phyloP scores from a whole-genome alignment of 2,888 invertebrate genomes.

The Hipparchia sbordonii region DNA sequence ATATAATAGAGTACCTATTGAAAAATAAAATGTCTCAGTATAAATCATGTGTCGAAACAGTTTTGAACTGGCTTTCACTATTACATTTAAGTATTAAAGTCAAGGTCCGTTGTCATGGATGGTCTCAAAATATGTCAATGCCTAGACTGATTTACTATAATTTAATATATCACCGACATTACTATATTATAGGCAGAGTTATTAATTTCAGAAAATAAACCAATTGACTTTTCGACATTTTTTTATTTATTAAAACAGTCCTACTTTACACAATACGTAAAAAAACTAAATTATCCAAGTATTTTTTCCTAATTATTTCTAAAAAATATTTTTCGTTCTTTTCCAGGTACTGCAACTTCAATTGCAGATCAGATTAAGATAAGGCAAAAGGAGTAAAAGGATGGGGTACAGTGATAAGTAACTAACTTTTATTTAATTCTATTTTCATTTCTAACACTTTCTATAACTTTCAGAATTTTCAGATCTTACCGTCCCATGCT shows the following conservation, averaged over 20 bases:
- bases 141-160: background rate
- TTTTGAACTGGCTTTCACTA: too few species aligned
- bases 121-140: too few species aligned
- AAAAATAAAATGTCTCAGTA: too few species aligned
- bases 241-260: too few species aligned
- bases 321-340: background rate
- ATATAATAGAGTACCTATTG: too few species aligned
- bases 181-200: background rate
- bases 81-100: too few species aligned
- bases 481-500: background rate
- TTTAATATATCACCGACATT: background rate
- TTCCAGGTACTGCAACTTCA: conserved; percentile 19
- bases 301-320: background rate
- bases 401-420: conserved; percentile 23
- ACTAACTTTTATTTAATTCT: background rate
- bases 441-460: background rate
- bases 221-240: too few species aligned
- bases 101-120: too few species aligned
- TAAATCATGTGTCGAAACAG: too few species aligned
- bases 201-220: too few species aligned
- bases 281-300: background rate
- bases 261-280: too few species aligned
- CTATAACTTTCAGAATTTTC: background rate
- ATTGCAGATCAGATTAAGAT: conserved; percentile 11
- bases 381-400: conserved; percentile 3